Evolutionary conservation across 2,888 invertebrate species (phyloP).

Genomic region (Tipula unca): DNA sequence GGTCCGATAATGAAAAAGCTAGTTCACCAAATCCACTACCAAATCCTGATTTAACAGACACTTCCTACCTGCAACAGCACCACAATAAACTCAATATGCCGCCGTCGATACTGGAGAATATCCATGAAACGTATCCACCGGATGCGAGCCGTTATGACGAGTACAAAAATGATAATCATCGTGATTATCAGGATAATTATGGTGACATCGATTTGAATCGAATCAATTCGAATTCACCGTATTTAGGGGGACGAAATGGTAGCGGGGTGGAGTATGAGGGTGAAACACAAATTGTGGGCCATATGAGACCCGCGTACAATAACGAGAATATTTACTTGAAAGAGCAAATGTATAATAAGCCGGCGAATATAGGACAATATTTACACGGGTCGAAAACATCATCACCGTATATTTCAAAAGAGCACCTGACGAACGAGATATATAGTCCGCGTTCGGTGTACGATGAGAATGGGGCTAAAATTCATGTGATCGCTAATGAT

Average conservation of each 20-base stretch:
- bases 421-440: constrained; percentile 39
- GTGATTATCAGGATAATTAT: constrained; percentile 39
- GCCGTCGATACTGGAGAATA: constrained; percentile 50
- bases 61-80: constrained; percentile 47
- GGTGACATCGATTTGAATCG: constrained; percentile 32
- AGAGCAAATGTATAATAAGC: constrained; percentile 40
- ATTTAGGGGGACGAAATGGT: background rate
- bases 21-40: constrained; percentile 62
- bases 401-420: constrained; percentile 40
- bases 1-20: constrained; percentile 64
- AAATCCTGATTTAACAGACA: constrained; percentile 69
- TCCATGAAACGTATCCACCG: constrained; percentile 46
- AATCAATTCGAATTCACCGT: constrained; percentile 22
- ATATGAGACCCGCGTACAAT: constrained; percentile 37
- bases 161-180: constrained; percentile 35
- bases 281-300: constrained; percentile 39
- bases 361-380: constrained; percentile 33
- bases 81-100: constrained; percentile 45
- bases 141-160: constrained; percentile 34
- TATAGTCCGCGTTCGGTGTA: constrained; percentile 37
- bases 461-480: constrained; percentile 38
- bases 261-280: constrained; percentile 37
- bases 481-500: constrained; percentile 40
- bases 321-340: constrained; percentile 36
- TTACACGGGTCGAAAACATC: constrained; percentile 32